phyloP scores from a whole-genome alignment of 2,797 vertebrate species.

The Argentina silus region DNA sequence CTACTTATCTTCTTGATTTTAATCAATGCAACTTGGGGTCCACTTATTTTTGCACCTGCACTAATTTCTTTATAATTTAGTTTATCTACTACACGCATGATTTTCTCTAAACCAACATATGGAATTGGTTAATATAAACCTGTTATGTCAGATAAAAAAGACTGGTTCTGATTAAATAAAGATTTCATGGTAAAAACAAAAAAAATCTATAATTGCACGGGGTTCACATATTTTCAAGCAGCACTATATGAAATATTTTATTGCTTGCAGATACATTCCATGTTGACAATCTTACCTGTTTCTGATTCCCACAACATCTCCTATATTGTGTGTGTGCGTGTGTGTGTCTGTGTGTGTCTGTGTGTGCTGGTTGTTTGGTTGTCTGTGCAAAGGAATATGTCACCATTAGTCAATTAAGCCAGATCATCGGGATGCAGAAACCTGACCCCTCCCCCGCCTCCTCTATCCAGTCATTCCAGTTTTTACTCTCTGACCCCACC shows the following conservation, averaged over 20 bases:
- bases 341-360: constrained; percentile 34
- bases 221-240: too few relatives aligned
- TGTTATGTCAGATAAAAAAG: too few relatives aligned
- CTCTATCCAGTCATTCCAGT: constrained; percentile 74
- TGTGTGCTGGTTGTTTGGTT: constrained; percentile 2
- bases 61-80: too few relatives aligned
- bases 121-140: too few relatives aligned
- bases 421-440: constrained; percentile 80
- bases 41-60: too few relatives aligned
- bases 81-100: too few relatives aligned
- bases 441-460: constrained; percentile 66
- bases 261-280: not conserved
- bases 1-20: too few relatives aligned
- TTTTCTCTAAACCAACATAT: too few relatives aligned
- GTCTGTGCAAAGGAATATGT: constrained; percentile 81
- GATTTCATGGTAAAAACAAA: too few relatives aligned
- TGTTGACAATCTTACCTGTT: constrained; percentile 6
- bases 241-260: constrained; percentile 5
- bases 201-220: too few relatives aligned
- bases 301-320: constrained; percentile 47
- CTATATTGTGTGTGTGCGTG: constrained; percentile 36
- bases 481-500: constrained; percentile 67
- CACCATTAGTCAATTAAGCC: constrained; percentile 89
- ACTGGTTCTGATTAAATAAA: too few relatives aligned
- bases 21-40: too few relatives aligned